These are phyloP conservation scores for Sarcophilus harrisii DNA, from an alignment of 2,797 vertebrate species.

Conservation along the genomic window DNA sequence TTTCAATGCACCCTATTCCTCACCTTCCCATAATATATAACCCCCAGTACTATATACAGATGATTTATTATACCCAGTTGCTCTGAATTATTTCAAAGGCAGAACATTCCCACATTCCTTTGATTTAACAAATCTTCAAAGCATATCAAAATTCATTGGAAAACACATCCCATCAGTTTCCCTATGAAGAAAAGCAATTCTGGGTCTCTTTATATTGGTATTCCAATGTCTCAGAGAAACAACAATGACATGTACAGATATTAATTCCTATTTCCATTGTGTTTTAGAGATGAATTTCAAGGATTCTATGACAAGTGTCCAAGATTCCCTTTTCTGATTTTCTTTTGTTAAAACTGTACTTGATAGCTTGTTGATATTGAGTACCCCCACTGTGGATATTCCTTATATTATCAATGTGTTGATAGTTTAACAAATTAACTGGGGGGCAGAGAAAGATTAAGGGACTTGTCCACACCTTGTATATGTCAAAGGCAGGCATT, in stretches of 20 bases:
- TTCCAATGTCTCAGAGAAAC: background rate
- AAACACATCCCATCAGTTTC: conserved; percentile 4
- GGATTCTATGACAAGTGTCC: conserved; percentile 22
- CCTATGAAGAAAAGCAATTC: background rate
- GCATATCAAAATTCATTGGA: background rate
- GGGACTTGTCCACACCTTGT: background rate
- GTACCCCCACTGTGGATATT: background rate
- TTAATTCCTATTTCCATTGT: background rate
- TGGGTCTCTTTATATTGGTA: background rate
- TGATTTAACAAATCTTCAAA: conserved; percentile 20
- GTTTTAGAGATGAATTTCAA: conserved; percentile 1
- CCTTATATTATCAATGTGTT: background rate
- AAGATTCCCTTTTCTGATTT: conserved; percentile 21
- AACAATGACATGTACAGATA: background rate
- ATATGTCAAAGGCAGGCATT: background rate
- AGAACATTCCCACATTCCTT: conserved; percentile 36
- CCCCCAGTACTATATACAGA: accelerated
- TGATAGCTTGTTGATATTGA: background rate
- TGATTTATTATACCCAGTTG: background rate
- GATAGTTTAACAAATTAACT: background rate
- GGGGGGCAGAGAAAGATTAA: background rate
- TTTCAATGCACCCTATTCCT: background rate
- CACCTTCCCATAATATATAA: background rate
- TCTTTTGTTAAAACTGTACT: background rate
- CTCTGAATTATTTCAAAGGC: conserved; percentile 29